A percentile compares a stretch with the other conserved stretches of the same genome.
Conservation (phyloP, 2,888 invertebrate species). For the Hipparchia sbordonii region DNA sequence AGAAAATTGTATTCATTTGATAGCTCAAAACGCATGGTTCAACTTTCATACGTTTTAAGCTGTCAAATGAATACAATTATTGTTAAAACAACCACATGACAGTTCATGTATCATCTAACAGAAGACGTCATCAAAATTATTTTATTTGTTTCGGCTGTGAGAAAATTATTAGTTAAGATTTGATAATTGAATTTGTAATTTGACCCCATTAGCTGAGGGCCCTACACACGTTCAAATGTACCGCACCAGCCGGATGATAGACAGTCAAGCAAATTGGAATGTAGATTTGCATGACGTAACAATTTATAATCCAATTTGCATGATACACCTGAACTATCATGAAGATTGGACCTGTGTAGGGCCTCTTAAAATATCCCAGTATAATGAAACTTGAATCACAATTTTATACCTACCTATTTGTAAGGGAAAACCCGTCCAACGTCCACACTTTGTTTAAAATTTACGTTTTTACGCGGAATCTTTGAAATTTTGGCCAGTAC, state of each 20-base stretch:
- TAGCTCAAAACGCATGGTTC: no score
- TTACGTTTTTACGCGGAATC: slow-evolving; percentile 43
- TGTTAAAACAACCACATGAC: no score
- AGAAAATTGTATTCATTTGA: no score
- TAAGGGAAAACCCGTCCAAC: slow-evolving; percentile 68
- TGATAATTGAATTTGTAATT: slow-evolving; percentile 16
- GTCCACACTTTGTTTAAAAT: slow-evolving; percentile 31
- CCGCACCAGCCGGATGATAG: background rate
- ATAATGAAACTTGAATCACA: slow-evolving; percentile 49
- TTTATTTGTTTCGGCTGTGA: slow-evolving; percentile 70
- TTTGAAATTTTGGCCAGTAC: slow-evolving; percentile 52
- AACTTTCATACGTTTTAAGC: no score
- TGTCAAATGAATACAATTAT: no score
- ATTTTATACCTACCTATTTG: slow-evolving; percentile 47
- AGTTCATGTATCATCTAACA: slow-evolving; percentile 17
- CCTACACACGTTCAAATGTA: background rate
- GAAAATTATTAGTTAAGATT: slow-evolving; percentile 62
- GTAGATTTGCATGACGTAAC: no score
- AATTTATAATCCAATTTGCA: background rate
- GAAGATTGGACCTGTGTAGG: background rate
- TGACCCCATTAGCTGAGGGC: background rate
- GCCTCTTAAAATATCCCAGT: slow-evolving; percentile 44
- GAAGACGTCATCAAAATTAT: slow-evolving; percentile 59
- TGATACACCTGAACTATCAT: background rate
- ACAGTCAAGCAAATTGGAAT: background rate